These are phyloP conservation scores for Antigone vipio DNA, from an alignment of 2,113 vertebrate genomes.

Conservation along the genomic window DNA sequence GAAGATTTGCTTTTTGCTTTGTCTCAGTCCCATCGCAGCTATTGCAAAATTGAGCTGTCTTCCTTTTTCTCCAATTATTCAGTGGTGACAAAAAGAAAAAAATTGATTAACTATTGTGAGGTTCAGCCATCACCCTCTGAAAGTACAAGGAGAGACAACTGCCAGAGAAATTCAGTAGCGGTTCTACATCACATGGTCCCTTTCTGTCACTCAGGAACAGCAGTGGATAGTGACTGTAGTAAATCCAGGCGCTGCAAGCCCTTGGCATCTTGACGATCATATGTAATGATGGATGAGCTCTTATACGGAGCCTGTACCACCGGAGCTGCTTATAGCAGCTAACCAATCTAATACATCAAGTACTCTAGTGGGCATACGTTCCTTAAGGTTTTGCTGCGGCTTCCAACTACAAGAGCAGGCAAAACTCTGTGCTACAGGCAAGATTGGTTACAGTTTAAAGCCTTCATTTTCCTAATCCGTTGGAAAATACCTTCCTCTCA, in stretches of 20 bases:
- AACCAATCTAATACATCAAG: not conserved
- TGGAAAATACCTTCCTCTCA: constrained; percentile 33
- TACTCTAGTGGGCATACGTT: not conserved
- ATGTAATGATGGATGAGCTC: not conserved
- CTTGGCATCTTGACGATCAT: not conserved
- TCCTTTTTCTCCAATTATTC: not conserved
- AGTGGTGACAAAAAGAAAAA: not conserved
- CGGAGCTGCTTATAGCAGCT: constrained; percentile 27
- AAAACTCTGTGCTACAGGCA: not conserved
- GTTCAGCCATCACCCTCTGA: not conserved
- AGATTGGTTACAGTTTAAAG: constrained; percentile 23
- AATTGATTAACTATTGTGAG: not conserved
- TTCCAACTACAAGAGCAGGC: not conserved
- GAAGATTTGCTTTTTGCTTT: not conserved
- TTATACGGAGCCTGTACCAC: not conserved
- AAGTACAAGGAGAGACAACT: not conserved
- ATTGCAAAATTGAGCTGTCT: not conserved
- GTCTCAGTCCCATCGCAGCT: not conserved
- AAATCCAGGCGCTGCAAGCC: not conserved
- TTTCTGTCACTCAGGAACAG: not conserved
- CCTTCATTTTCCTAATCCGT: constrained; percentile 8
- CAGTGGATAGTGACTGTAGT: not conserved
- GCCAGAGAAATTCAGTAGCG: not conserved
- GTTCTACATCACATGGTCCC: not conserved
- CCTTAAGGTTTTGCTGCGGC: not conserved